Percentiles rank a stretch among this genome's conserved stretches.
Conservation (phyloP, 2,113 vertebrate species). For the Lota lota region DNA sequence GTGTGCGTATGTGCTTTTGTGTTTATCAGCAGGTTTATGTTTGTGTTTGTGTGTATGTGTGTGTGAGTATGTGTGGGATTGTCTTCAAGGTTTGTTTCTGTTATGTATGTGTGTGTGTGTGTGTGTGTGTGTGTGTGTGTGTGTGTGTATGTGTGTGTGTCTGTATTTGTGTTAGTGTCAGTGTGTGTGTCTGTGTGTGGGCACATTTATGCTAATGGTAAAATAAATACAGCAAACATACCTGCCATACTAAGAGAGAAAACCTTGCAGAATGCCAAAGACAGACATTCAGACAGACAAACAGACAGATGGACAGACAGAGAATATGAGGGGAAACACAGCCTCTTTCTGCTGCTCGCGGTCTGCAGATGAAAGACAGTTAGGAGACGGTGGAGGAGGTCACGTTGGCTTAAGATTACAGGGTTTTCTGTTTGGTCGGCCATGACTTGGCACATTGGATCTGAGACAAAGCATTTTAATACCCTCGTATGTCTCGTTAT, state of each 20-base stretch:
- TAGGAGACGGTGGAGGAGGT: constrained; percentile 33
- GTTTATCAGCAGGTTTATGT: too few relatives aligned
- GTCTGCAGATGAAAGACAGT: constrained; percentile 39
- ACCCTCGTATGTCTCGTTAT: constrained; percentile 56
- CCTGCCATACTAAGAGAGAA: constrained; percentile 35
- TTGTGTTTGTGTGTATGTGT: too few relatives aligned
- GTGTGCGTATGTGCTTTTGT: too few relatives aligned
- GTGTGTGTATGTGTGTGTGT: constrained; percentile 1
- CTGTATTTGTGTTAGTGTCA: background rate
- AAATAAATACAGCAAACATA: constrained; percentile 9
- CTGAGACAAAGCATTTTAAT: constrained; percentile 46
- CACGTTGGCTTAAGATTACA: constrained; percentile 37
- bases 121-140: too few relatives aligned
- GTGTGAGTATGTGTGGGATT: background rate
- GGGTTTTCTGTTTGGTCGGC: constrained; percentile 30
- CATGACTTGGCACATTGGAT: constrained; percentile 40
- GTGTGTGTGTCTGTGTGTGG: background rate
- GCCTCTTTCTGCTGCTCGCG: constrained; percentile 31
- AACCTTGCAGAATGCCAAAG: constrained; percentile 27
- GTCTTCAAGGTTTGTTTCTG: constrained; percentile 12
- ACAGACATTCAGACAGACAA: constrained; percentile 34
- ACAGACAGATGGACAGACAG: constrained; percentile 26
- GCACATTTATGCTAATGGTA: background rate
- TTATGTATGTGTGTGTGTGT: background rate
- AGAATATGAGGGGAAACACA: constrained; percentile 2